These are phyloP conservation scores for Heloderma charlesbogerti DNA, from an alignment of 2,113 vertebrate species.

Conservation along the genomic window DNA sequence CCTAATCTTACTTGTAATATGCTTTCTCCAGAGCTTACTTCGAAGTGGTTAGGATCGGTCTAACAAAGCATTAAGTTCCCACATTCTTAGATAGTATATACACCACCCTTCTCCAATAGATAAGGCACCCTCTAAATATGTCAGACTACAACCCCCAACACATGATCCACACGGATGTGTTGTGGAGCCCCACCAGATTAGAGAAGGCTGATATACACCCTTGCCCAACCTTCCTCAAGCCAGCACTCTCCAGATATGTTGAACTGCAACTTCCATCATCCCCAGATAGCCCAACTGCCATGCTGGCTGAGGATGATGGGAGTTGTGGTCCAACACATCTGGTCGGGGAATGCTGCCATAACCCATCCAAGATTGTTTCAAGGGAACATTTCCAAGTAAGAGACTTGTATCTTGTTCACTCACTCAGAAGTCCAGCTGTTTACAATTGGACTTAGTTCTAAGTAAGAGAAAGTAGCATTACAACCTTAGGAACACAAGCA, in stretches of 20 bases:
- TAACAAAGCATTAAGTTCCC: not conserved
- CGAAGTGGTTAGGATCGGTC: not conserved
- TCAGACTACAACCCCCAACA: too few species aligned
- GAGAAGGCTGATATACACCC: too few species aligned
- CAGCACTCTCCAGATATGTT: not conserved
- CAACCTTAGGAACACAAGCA: not conserved
- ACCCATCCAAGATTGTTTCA: not conserved
- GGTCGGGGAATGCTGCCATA: not conserved
- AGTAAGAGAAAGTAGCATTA: not conserved
- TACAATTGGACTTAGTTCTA: not conserved
- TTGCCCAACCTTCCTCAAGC: too few species aligned
- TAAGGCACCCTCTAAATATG: too few species aligned
- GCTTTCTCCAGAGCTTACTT: not conserved
- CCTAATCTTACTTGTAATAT: too few species aligned
- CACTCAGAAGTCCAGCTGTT: not conserved
- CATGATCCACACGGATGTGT: too few species aligned
- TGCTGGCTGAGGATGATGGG: not conserved
- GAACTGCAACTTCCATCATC: not conserved
- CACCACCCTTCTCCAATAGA: too few species aligned
- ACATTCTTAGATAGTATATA: too few species aligned
- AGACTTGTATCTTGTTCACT: not conserved
- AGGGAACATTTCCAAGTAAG: not conserved
- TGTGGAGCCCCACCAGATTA: too few species aligned
- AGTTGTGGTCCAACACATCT: not conserved
- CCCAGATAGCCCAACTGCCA: not conserved